Percentiles rank a stretch among this genome's conserved stretches.
phyloP scores from a whole-genome alignment of 1,140 invertebrate species.

The Diachasma alloeum region DNA sequence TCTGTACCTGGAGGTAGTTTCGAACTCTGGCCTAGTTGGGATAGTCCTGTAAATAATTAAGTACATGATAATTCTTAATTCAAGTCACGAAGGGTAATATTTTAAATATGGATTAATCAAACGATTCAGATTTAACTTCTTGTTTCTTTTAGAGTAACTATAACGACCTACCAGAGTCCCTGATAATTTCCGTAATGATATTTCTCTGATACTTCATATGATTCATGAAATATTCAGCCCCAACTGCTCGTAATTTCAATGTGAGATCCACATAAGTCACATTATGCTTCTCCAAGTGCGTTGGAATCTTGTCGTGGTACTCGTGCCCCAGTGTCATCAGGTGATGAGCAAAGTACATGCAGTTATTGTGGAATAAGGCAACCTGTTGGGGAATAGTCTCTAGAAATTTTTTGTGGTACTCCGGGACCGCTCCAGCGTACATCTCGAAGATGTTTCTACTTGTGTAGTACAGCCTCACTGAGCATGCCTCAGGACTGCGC shows the following conservation, averaged over 20 bases:
- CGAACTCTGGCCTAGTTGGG: slow-evolving; percentile 60
- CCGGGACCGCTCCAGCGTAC: slow-evolving; percentile 80
- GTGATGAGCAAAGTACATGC: slow-evolving; percentile 85
- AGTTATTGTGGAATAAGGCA: slow-evolving; percentile 93
- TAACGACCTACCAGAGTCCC: slow-evolving; percentile 70
- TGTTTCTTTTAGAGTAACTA: neutral
- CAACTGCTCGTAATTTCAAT: slow-evolving; percentile 70
- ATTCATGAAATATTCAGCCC: slow-evolving; percentile 73
- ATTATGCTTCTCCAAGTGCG: slow-evolving; percentile 56
- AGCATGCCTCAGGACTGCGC: slow-evolving; percentile 68
- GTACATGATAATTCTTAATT: slow-evolving; percentile 3
- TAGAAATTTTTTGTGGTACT: slow-evolving; percentile 80
- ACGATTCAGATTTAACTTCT: no score
- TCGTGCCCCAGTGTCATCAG: slow-evolving; percentile 73
- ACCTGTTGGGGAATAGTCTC: slow-evolving; percentile 85
- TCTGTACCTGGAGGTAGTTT: slow-evolving; percentile 73
- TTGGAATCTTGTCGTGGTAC: slow-evolving; percentile 63
- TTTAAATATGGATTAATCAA: no score
- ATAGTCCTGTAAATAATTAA: slow-evolving; percentile 65
- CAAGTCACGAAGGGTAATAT: no score
- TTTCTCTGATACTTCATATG: slow-evolving; percentile 79
- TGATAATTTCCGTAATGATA: slow-evolving; percentile 76
- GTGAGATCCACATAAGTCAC: slow-evolving; percentile 70
- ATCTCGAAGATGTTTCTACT: slow-evolving; percentile 79
- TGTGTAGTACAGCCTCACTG: slow-evolving; percentile 75